Conservation (phyloP, 2,113 vertebrate species). For the Centropus bengalensis region DNA sequence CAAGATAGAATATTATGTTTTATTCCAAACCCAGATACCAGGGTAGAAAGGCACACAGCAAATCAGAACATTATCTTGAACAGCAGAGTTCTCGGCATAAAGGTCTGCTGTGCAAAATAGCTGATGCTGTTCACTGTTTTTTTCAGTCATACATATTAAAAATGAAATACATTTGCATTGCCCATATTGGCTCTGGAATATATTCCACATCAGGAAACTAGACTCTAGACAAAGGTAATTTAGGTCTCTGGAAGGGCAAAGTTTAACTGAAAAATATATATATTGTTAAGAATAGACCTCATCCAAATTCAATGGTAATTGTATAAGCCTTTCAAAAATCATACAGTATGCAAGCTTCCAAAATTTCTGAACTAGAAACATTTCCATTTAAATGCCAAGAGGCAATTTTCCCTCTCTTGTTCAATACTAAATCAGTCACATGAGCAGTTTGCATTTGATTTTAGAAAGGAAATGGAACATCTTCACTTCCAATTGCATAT, state of each 20-base stretch:
- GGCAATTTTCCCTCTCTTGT: constrained; percentile 51
- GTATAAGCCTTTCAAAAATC: constrained; percentile 64
- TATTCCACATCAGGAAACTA: constrained; percentile 62
- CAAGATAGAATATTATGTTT: constrained; percentile 5
- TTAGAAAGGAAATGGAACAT: constrained; percentile 68
- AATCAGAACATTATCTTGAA: constrained; percentile 46
- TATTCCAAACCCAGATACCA: constrained; percentile 45
- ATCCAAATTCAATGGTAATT: constrained; percentile 59
- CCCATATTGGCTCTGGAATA: constrained; percentile 69
- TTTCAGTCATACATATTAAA: constrained; percentile 67
- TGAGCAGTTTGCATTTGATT: constrained; percentile 58
- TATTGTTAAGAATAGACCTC: constrained; percentile 61
- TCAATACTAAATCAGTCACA: constrained; percentile 55
- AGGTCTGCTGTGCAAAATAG: constrained; percentile 41
- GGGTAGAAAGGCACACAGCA: constrained; percentile 15
- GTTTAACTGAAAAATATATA: constrained; percentile 74
- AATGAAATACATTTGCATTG: constrained; percentile 62
- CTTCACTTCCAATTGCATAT: constrained; percentile 53
- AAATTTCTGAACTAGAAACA: constrained; percentile 63
- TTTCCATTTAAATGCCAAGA: constrained; percentile 65
- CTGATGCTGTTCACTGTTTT: constrained; percentile 36
- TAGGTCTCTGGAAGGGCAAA: constrained; percentile 59
- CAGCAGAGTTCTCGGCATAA: neutral
- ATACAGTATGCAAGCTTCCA: constrained; percentile 68
- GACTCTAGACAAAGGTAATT: constrained; percentile 59